Percentiles rank a stretch among this genome's conserved stretches.
These are phyloP conservation scores for Aphelocoma californica DNA, from an alignment of 2,797 vertebrate species.

Conservation along the genomic window DNA sequence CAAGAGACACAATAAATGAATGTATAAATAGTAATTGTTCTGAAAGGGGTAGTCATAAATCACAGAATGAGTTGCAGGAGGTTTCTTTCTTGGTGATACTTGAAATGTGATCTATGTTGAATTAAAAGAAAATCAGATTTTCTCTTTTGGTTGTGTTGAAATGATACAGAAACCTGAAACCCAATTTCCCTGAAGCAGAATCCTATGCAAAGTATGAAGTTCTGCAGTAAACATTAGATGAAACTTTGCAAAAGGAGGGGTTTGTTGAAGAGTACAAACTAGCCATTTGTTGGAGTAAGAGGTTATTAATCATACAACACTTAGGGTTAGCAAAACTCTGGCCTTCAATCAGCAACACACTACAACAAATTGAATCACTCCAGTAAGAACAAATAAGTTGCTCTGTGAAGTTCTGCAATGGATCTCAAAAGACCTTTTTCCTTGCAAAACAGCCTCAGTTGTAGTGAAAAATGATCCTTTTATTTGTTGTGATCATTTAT, in stretches of 20 bases:
- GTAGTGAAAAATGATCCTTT: background rate
- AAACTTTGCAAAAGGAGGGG: background rate
- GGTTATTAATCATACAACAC: slow-evolving; percentile 62
- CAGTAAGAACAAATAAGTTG: slow-evolving; percentile 10
- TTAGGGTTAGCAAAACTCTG: slow-evolving; percentile 53
- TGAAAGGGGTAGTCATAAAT: slow-evolving; percentile 76
- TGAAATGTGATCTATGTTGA: slow-evolving; percentile 69
- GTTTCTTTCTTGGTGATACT: slow-evolving; percentile 51
- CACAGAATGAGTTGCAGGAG: slow-evolving; percentile 54
- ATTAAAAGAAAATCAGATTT: slow-evolving; percentile 68
- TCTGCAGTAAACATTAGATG: slow-evolving; percentile 28
- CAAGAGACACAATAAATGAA: slow-evolving; percentile 70
- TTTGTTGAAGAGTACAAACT: slow-evolving; percentile 36
- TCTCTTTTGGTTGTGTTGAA: slow-evolving; percentile 40
- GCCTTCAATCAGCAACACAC: slow-evolving; percentile 30
- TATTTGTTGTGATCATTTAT: background rate
- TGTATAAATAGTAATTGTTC: slow-evolving; percentile 76
- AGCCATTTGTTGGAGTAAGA: slow-evolving; percentile 42
- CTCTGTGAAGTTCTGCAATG: background rate
- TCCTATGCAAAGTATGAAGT: slow-evolving; percentile 32
- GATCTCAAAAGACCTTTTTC: slow-evolving; percentile 5
- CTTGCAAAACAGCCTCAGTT: background rate
- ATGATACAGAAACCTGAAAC: slow-evolving; percentile 43
- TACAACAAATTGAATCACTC: slow-evolving; percentile 59
- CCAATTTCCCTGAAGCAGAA: slow-evolving; percentile 44